Conservation (phyloP, 35 echinoderm and acorn worm species). For the Holothuria glaberrima region DNA sequence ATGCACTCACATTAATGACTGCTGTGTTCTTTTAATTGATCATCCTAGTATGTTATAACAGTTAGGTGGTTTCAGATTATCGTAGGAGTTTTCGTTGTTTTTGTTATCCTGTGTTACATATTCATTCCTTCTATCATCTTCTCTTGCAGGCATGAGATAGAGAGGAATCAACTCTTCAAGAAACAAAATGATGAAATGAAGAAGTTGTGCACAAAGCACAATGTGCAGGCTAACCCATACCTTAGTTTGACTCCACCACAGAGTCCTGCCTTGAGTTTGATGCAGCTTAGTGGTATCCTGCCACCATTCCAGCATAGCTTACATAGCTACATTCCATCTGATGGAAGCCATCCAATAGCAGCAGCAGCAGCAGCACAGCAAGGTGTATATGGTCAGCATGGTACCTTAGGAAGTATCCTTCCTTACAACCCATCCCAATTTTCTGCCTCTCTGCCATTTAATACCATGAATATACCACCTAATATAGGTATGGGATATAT, state of each 20-base stretch:
- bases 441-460: slow-evolving; percentile 5
- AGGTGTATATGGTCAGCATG: slow-evolving; percentile 48
- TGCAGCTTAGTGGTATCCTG: slow-evolving; percentile 37
- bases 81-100: too few relatives aligned
- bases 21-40: too few relatives aligned
- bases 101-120: not conserved
- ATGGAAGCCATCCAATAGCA: slow-evolving; percentile 34
- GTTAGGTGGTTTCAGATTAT: too few relatives aligned
- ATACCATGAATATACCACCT: slow-evolving; percentile 40
- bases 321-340: slow-evolving; percentile 39
- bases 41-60: too few relatives aligned
- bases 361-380: slow-evolving; percentile 42
- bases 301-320: slow-evolving; percentile 47
- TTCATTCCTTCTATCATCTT: not conserved
- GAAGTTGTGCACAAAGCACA: slow-evolving; percentile 30
- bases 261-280: slow-evolving; percentile 34
- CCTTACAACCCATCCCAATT: slow-evolving; percentile 45
- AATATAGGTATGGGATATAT: slow-evolving; percentile 49
- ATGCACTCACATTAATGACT: too few relatives aligned
- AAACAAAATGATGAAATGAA: slow-evolving; percentile 17
- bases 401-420: slow-evolving; percentile 33
- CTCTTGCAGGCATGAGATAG: slow-evolving; percentile 15
- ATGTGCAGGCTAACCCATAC: not conserved
- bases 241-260: slow-evolving; percentile 44
- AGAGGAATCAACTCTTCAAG: not conserved